Percentiles rank a stretch among this genome's conserved stretches.
Conservation (phyloP, 2,888 invertebrate genomes). For the Drosophila mimetica region DNA sequence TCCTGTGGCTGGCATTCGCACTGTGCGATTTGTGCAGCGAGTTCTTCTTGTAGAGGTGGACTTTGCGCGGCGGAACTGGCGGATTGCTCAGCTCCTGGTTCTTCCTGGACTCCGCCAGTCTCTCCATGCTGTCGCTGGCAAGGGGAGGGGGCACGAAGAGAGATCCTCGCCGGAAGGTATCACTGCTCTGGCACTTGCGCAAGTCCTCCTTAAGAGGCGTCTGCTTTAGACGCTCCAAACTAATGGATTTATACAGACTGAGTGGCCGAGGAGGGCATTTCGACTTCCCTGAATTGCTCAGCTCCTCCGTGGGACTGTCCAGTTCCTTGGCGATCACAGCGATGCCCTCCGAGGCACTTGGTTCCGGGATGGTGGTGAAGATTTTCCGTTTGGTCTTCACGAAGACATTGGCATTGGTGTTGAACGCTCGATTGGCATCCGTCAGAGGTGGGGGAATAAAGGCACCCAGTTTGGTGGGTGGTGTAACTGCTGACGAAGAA, state of each 20-base stretch:
- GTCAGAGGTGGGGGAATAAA: slow-evolving; percentile 70
- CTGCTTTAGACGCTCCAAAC: slow-evolving; percentile 63
- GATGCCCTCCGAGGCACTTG: slow-evolving; percentile 72
- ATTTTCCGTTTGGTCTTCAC: slow-evolving; percentile 92
- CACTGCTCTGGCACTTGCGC: slow-evolving; percentile 69
- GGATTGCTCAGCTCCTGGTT: slow-evolving; percentile 42
- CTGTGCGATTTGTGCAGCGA: slow-evolving; percentile 74
- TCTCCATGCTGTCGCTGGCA: slow-evolving; percentile 82
- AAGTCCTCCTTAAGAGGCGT: slow-evolving; percentile 46
- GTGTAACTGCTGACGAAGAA: not conserved
- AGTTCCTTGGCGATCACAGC: slow-evolving; percentile 78
- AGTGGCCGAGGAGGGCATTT: slow-evolving; percentile 48
- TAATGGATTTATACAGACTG: slow-evolving; percentile 69
- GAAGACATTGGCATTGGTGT: slow-evolving; percentile 87
- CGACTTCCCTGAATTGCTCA: not conserved
- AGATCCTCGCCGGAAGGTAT: slow-evolving; percentile 42
- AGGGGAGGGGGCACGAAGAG: slow-evolving; percentile 68
- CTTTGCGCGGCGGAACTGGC: slow-evolving; percentile 59
- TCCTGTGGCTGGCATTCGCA: slow-evolving; percentile 71
- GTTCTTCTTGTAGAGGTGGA: slow-evolving; percentile 82
- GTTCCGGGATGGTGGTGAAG: slow-evolving; percentile 88
- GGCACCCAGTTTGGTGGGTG: slow-evolving; percentile 34
- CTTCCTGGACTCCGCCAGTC: slow-evolving; percentile 53
- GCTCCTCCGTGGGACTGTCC: slow-evolving; percentile 23
- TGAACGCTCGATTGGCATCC: slow-evolving; percentile 59